A percentile compares a stretch with the other conserved stretches of the same genome.
Evolutionary conservation across 2,113 vertebrate genomes (phyloP).

Genomic region (Stercorarius parasiticus): DNA sequence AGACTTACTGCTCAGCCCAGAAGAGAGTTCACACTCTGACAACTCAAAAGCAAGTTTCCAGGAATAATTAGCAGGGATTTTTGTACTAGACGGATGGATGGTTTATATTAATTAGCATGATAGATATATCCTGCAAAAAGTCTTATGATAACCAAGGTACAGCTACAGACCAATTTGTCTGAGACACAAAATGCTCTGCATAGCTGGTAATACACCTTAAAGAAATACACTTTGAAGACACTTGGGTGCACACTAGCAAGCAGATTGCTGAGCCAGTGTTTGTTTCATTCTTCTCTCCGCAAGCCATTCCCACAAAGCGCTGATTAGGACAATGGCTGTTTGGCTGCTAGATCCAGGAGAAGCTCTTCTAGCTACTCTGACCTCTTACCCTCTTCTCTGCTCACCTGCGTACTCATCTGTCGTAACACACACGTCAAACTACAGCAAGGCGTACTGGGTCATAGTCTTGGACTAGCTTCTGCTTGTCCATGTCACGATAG

Average conservation of each 20-base stretch:
- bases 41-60: background rate
- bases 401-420: background rate
- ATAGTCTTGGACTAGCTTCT: background rate
- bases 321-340: background rate
- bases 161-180: background rate
- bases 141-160: background rate
- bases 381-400: background rate
- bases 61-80: background rate
- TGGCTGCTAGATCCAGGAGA: background rate
- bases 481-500: background rate
- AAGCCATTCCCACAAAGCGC: background rate
- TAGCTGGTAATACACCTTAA: background rate
- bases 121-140: background rate
- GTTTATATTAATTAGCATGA: background rate
- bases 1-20: background rate
- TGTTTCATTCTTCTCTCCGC: background rate
- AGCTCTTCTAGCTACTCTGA: background rate
- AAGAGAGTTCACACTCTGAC: background rate
- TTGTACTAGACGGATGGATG: background rate
- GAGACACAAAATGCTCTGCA: background rate
- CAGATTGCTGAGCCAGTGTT: background rate
- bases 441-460: background rate
- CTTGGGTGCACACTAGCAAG: background rate
- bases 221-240: background rate
- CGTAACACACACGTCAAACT: background rate